Evolutionary conservation across 2,797 vertebrate species (phyloP), one percentile per base, ranked within the genome.

Genomic region (Dendrocincla fuliginosa): DNA sequence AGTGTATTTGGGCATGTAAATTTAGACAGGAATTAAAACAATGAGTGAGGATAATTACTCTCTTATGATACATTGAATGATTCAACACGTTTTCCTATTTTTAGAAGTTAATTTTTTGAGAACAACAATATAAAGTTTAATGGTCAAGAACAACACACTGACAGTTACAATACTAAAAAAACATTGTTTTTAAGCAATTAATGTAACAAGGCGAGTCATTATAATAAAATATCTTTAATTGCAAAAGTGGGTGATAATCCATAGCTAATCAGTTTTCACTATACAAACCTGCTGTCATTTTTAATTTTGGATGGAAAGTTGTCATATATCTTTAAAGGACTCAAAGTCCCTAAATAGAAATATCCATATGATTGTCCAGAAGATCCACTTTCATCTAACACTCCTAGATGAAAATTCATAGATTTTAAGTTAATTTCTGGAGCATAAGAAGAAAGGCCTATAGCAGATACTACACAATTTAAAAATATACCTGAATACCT

Each of bases 171-270:
- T 53, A 76, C 35, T 35, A 65, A 91, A 91, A 85, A 30, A 2
- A 52, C 7, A 33, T 5, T 77, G 23, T 65, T 90, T 90, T 89
- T 60, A 78, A 92, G 22, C 17, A 81, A 73, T 73, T 77, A 84
- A 91, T 61, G 46, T 19, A 92, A 87, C 13, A 68, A 79, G 33
- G 19, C 4, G 63, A 78, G 30, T 11, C 24, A 81, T 81, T 89
- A 67, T 65, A 83, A 90, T 59, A 87, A 94, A 91, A 32, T 69
- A 81, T n/a, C 22, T 91, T 87, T 90, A 90, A 77, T 89, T 94
- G 64, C 32, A 94, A 55, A 39, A 63, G 25, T 25, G 24, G 55
- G 17, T 69, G 18, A 94, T 89, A 89, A 75, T 68, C 53, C 44
- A 75, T 42, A 68, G 41, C 37, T 93, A 60, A 92, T 90, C 85